Conservation (phyloP, 2,113 vertebrate genomes). For the Brevimyrus niger region DNA sequence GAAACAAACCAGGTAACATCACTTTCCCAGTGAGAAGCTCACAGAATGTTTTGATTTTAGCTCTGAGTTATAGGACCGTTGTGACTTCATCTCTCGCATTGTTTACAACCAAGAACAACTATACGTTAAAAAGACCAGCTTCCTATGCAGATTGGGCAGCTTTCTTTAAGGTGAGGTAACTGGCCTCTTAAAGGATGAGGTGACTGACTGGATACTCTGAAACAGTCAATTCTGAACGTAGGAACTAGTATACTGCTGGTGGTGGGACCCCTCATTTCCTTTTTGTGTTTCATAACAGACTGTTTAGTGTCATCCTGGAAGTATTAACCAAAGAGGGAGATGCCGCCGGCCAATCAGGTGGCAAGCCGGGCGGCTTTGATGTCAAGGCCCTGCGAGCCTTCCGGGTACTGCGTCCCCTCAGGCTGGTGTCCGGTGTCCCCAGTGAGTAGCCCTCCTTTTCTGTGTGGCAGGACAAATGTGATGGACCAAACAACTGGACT, state of each 20-base stretch:
- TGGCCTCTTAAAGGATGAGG: background rate
- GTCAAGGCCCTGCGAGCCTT: constrained; percentile 99
- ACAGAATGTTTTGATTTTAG: background rate
- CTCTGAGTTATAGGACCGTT: background rate
- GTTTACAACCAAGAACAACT: background rate
- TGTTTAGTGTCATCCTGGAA: constrained; percentile 99
- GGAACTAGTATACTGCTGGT: background rate
- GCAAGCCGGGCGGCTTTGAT: constrained; percentile 94
- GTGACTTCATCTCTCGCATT: background rate
- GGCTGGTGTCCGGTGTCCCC: constrained; percentile 98
- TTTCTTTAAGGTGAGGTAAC: background rate
- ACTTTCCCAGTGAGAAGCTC: background rate
- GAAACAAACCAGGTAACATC: background rate
- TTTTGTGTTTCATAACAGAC: constrained; percentile 55
- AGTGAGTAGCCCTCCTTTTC: constrained; percentile 67
- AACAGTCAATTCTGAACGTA: background rate
- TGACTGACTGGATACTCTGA: background rate
- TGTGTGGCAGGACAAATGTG: background rate
- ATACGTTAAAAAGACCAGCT: constrained; percentile 32
- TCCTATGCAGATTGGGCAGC: background rate
- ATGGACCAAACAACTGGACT: background rate
- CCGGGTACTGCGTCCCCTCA: constrained; percentile 93
- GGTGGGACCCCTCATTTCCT: background rate
- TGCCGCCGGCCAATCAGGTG: constrained; percentile 65
- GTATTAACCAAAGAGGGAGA: constrained; percentile 91